Percentiles rank a stretch among this genome's conserved stretches.
Evolutionary conservation across 2,888 invertebrate genomes (phyloP).

Genomic region (Ischnura elegans): DNA sequence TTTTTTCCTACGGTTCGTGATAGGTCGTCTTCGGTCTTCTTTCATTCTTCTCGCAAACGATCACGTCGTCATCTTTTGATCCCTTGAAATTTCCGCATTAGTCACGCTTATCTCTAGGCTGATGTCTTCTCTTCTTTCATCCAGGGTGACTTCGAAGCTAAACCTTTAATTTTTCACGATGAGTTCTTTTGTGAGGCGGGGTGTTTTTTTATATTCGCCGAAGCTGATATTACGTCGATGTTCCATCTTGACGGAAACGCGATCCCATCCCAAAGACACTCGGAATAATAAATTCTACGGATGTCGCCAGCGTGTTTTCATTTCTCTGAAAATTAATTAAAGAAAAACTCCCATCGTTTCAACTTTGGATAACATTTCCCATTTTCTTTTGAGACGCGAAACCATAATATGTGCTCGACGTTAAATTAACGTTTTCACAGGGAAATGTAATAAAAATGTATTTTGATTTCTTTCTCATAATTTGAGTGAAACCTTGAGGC

Average conservation of each 20-base stretch:
- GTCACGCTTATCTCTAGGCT: not conserved
- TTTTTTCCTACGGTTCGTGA: not conserved
- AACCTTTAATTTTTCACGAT: not conserved
- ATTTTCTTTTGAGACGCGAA: too few relatives aligned
- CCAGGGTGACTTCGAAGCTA: not conserved
- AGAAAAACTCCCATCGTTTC: too few relatives aligned
- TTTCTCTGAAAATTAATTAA: too few relatives aligned
- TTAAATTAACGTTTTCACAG: too few relatives aligned
- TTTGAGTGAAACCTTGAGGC: too few relatives aligned
- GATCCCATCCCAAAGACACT: not conserved
- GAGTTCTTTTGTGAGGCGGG: not conserved
- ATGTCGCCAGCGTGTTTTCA: too few relatives aligned
- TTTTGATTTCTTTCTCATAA: too few relatives aligned
- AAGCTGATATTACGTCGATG: not conserved
- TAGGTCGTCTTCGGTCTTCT: not conserved
- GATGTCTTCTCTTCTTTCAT: not conserved
- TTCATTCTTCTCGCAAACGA: not conserved
- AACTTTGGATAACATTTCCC: too few relatives aligned
- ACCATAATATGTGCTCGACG: too few relatives aligned
- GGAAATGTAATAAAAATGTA: too few relatives aligned
- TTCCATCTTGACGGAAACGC: not conserved
- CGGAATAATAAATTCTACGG: not conserved
- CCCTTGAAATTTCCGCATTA: not conserved
- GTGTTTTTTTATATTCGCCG: not conserved
- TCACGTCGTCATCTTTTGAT: not conserved